Evolutionary conservation across 2,797 vertebrate genomes (phyloP).

Genomic region (Sardinella longiceps): DNA sequence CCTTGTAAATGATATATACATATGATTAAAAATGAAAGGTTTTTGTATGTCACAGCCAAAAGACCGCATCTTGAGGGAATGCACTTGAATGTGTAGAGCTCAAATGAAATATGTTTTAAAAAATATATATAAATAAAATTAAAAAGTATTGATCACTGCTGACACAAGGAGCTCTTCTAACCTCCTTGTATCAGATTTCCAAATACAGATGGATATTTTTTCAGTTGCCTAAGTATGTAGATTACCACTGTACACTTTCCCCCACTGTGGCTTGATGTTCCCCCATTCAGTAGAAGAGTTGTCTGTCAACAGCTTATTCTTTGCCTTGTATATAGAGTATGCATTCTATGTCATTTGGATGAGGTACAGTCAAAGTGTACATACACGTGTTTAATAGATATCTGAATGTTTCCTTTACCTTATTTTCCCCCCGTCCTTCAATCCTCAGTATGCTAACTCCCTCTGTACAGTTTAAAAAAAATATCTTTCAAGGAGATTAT

Average conservation of each 20-base stretch:
- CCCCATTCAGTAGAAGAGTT: slow-evolving; percentile 66
- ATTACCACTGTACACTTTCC: slow-evolving; percentile 68
- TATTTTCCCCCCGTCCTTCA: slow-evolving; percentile 33
- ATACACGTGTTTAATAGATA: slow-evolving; percentile 76
- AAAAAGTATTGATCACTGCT: neutral
- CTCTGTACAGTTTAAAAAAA: slow-evolving; percentile 68
- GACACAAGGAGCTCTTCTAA: neutral
- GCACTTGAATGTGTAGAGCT: slow-evolving; percentile 27
- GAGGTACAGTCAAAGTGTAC: slow-evolving; percentile 75
- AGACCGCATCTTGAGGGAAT: slow-evolving; percentile 29
- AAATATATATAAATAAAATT: slow-evolving; percentile 24
- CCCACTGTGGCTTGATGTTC: slow-evolving; percentile 73
- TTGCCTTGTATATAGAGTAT: slow-evolving; percentile 74
- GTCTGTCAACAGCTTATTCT: slow-evolving; percentile 62
- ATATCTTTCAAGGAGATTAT: slow-evolving; percentile 67
- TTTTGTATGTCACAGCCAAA: slow-evolving; percentile 30
- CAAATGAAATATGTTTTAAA: slow-evolving; percentile 9
- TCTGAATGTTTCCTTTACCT: slow-evolving; percentile 66
- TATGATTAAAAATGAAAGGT: neutral
- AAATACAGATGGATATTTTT: slow-evolving; percentile 49
- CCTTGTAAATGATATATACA: slow-evolving; percentile 4
- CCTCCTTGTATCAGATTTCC: slow-evolving; percentile 15
- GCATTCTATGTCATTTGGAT: slow-evolving; percentile 69
- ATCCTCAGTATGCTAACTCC: slow-evolving; percentile 53
- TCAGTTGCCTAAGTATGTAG: slow-evolving; percentile 68